Evolutionary conservation across 1,140 invertebrate species (phyloP), one percentile per base, ranked within the genome.

Genomic region (Drosophila nannoptera): DNA sequence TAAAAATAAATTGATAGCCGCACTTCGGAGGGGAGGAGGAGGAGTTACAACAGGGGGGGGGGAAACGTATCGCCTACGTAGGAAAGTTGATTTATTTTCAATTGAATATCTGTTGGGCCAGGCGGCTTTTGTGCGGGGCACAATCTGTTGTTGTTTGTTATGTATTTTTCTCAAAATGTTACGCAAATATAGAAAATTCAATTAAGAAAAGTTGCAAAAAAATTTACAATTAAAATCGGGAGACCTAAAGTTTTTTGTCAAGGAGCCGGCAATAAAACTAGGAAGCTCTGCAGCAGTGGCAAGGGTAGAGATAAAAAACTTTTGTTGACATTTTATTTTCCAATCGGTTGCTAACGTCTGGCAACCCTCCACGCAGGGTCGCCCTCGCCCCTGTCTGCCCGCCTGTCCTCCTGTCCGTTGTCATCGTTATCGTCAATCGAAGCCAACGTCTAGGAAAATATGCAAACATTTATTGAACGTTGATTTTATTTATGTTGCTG

Each of bases 391-490:
- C 22, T 22, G 22, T 22, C 22, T 22, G 40, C n/a, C 5, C 4
- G 42, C 54, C 33, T 0, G 11, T 2, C 5, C 4, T 29, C 54
- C 33, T 0, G 11, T 2, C 7, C 14, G 67, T 70, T 60, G 62
- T 70, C 68, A 66, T 40, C 68, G 54, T 70, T 66, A 70, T 70
- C 61, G 62, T 70, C 59, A 31, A 63, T 58, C 64, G 62, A 59
- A 67, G 59, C 65, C 54, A 56, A 72, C 68, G 67, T 84, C 78
- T 84, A 83, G 73, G 69, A 83, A 83, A 80, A 83, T 86, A 84
- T 84, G 80, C 81, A 84, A 84, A 84, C 81, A 80, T 84, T 84
- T 86, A 84, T 86, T 84, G 81, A 80, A 84, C 77, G 81, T 84
- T 86, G 80, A 86, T 86, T 86, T 84, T 84, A 86, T 84, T 84